These are phyloP conservation scores for Sorex araneus DNA, from an alignment of 2,113 vertebrate genomes.

Conservation along the genomic window DNA sequence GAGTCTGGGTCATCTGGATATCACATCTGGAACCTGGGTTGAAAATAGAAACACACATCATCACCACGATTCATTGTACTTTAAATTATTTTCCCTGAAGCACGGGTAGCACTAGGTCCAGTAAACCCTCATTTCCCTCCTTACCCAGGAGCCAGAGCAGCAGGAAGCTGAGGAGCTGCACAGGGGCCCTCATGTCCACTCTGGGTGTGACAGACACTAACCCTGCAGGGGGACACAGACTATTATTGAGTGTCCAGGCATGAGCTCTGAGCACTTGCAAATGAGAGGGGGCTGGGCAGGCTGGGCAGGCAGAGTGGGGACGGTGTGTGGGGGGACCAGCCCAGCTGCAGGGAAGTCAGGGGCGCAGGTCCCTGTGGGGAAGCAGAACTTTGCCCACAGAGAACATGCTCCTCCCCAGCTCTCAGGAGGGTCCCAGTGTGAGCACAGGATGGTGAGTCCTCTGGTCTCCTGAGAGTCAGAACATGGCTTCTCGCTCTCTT, in stretches of 20 bases:
- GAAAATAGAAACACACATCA: not conserved
- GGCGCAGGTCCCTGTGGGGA: no score
- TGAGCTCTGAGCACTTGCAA: not conserved
- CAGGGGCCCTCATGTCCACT: not conserved
- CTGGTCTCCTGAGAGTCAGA: no score
- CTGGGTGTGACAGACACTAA: not conserved
- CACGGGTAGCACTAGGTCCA: not conserved
- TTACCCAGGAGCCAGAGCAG: not conserved
- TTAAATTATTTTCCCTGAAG: not conserved
- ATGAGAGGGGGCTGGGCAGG: not conserved
- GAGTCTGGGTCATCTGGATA: not conserved
- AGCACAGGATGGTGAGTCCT: no score
- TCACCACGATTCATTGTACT: not conserved
- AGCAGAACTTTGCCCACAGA: no score
- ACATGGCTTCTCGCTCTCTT: no score
- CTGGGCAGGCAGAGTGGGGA: no score
- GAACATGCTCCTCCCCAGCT: no score
- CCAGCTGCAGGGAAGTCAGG: no score
- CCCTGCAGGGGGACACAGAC: not conserved
- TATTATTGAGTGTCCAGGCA: not conserved
- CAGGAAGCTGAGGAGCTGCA: not conserved
- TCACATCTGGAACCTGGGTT: not conserved
- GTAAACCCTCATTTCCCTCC: not conserved
- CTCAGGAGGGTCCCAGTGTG: no score
- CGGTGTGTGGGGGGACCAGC: no score